Evolutionary conservation across 2,797 vertebrate genomes (phyloP), one percentile per base, ranked within the genome.

Genomic region (Taeniopygia guttata): DNA sequence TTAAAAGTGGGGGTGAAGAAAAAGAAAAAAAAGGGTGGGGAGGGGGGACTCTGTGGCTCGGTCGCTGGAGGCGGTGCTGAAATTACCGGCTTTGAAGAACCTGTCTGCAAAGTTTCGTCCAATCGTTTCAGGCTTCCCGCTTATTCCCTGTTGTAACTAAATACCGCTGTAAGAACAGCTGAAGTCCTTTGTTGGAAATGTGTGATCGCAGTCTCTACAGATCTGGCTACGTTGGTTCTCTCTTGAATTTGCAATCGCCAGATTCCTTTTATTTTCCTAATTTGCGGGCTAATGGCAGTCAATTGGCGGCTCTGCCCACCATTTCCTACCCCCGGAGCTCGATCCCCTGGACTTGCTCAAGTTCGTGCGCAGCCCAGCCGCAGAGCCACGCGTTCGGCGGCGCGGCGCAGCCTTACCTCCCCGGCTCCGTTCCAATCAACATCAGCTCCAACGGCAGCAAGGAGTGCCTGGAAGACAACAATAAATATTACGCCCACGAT

Each of bases 181-280:
- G 91, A 96, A 96, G 96, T 93, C 97, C 97, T 97, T 99, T 98
- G 97, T 98, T 98, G 98, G 99, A 99, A 98, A 99, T 99, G 99
- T 99, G 99, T 97, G 99, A 99, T 96, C 98, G 98, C 97, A 99
- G 98, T 98, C 98, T 99, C 96, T 98, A 99, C 97, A 99, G 98
- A 98, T 98, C 98, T 93, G 98, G 99, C 98, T 99, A 98, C 97
- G 98, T 99, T 97, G 98, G 98, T 98, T 98, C 99, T 93, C 97
- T 99, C 95, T 92, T 99, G 97, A 99, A 99, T 98, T 98, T 99
- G 89, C 98, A 98, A 91, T 96, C 98, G 62, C 98, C 98, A 40
- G 99, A 99, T 93, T 98, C 99, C 93, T 98, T 99, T 93, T 99
- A 99, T 97, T 99, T 99, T 96, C 98, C 99, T 93, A 99, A 98